A percentile compares a stretch with the other conserved stretches of the same genome.
These are phyloP conservation scores for Drosophila tsacasi DNA, from an alignment of 1,140 invertebrate species.

Conservation along the genomic window DNA sequence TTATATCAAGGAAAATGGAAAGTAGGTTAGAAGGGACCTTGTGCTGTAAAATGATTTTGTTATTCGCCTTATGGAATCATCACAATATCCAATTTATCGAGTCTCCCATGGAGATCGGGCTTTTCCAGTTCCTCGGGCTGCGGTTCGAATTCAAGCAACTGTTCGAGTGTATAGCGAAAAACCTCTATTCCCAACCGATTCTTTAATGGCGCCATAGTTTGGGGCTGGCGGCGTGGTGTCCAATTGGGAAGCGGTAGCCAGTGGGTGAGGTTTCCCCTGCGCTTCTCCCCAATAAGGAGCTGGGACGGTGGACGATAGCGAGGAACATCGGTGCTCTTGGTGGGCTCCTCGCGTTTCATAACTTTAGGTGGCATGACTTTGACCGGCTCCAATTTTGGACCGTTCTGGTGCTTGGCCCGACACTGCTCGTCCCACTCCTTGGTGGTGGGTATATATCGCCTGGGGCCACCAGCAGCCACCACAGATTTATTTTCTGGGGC, in stretches of 20 bases:
- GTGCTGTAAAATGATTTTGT: too few species aligned
- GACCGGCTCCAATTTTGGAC: neutral
- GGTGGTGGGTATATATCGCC: constrained; percentile 64
- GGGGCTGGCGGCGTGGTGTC: neutral
- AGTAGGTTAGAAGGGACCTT: neutral
- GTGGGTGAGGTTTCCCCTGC: constrained; percentile 29
- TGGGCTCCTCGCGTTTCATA: neutral
- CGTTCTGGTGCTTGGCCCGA: constrained; percentile 15
- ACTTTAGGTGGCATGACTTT: neutral
- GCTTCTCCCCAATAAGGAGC: constrained; percentile 1
- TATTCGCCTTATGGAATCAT: constrained; percentile 2
- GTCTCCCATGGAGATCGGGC: constrained; percentile 5
- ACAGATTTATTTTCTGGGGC: neutral
- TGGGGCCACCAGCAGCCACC: neutral
- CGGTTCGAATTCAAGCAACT: constrained; percentile 52
- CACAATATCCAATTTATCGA: constrained; percentile 30
- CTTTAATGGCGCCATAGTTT: neutral
- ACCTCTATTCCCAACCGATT: constrained; percentile 8
- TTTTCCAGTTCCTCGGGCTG: constrained; percentile 38
- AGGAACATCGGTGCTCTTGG: neutral
- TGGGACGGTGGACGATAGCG: constrained; percentile 18
- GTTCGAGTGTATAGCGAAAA: constrained; percentile 48
- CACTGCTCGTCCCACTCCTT: constrained; percentile 72
- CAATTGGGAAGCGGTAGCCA: constrained; percentile 1
- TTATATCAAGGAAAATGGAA: neutral